Evolutionary conservation across 2,888 invertebrate genomes (phyloP).

Genomic region (Habrosyne pyritoides): DNA sequence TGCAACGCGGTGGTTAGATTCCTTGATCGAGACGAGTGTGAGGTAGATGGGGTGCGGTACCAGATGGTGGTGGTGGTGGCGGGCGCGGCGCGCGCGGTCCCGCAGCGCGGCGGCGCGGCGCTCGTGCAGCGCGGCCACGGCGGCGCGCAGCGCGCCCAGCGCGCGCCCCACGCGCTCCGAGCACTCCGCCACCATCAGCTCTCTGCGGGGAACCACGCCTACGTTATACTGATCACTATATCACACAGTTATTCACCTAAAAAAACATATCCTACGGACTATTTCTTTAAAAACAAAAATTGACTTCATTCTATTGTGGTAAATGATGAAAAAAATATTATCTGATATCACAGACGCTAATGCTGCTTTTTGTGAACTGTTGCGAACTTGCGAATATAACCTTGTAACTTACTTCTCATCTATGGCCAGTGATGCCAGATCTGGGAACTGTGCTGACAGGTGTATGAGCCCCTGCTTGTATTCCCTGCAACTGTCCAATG

Average conservation of each 20-base stretch:
- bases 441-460: constrained; percentile 56
- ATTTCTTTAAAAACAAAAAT: too few relatives aligned
- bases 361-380: not conserved
- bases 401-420: constrained; percentile 62
- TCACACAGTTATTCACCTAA: too few relatives aligned
- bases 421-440: constrained; percentile 54
- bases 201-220: too few relatives aligned
- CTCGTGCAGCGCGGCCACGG: constrained; percentile 41
- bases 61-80: too few relatives aligned
- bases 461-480: constrained; percentile 71
- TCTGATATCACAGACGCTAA: too few relatives aligned
- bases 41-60: too few relatives aligned
- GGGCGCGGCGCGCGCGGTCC: constrained; percentile 24
- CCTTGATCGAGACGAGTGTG: too few relatives aligned
- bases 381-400: not conserved
- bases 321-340: too few relatives aligned
- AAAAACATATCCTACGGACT: too few relatives aligned
- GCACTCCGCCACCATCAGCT: constrained; percentile 59
- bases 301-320: too few relatives aligned
- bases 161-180: constrained; percentile 34
- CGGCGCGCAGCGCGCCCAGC: constrained; percentile 44
- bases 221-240: too few relatives aligned
- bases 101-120: constrained; percentile 9
- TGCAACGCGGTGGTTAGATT: too few relatives aligned
- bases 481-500: constrained; percentile 66